Conservation (phyloP, 2,888 invertebrate genomes). For the Poecilobothrus nobilitatus region DNA sequence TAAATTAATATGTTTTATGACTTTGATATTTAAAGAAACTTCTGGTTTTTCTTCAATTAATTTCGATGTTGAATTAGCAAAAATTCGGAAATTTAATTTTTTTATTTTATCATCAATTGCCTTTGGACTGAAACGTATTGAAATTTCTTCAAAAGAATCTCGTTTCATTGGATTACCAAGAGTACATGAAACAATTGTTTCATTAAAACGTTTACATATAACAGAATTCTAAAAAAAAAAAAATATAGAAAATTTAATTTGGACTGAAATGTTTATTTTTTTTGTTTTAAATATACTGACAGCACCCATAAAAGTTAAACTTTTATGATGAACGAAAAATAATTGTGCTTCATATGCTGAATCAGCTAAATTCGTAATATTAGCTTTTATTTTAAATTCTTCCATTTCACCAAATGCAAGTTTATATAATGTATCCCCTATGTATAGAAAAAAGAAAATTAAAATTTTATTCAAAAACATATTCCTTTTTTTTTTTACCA, state of each 20-base stretch:
- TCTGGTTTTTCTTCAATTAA: constrained; percentile 48
- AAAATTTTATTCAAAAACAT: constrained; percentile 25
- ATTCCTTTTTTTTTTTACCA: too few relatives aligned
- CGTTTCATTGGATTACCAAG: constrained; percentile 81
- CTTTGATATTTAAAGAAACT: constrained; percentile 51
- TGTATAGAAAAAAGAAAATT: constrained; percentile 15
- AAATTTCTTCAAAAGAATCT: constrained; percentile 51
- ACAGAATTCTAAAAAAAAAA: constrained; percentile 39
- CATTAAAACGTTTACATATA: constrained; percentile 58
- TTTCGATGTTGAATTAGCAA: constrained; percentile 80
- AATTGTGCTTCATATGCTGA: constrained; percentile 83
- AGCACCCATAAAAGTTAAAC: constrained; percentile 69
- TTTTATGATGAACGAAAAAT: constrained; percentile 66
- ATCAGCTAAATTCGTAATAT: constrained; percentile 70
- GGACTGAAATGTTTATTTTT: too few relatives aligned
- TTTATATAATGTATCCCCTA: constrained; percentile 45
- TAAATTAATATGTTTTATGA: constrained; percentile 70
- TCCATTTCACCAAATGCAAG: constrained; percentile 63
- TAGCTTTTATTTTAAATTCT: constrained; percentile 66
- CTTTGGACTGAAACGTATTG: constrained; percentile 72
- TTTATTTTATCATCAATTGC: constrained; percentile 65
- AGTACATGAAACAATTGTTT: constrained; percentile 66
- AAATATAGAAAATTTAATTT: constrained; percentile 16
- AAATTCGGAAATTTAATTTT: constrained; percentile 61
- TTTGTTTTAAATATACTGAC: constrained; percentile 27